phyloP scores from a whole-genome alignment of 2,797 vertebrate species.

The Zalophus californianus region DNA sequence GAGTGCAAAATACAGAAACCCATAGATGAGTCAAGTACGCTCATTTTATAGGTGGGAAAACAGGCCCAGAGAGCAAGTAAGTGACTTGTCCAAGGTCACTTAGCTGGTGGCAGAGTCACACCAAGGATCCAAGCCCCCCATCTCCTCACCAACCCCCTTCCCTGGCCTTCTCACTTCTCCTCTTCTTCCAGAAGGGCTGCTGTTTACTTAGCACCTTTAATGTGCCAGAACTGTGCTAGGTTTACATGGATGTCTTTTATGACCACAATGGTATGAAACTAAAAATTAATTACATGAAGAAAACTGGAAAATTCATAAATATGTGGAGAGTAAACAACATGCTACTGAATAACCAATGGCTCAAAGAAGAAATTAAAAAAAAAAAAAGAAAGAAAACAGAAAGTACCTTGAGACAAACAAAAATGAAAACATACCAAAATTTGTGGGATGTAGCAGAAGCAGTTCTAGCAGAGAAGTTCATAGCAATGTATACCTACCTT shows the following conservation, averaged over 20 bases:
- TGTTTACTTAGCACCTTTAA: background rate
- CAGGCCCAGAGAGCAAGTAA: background rate
- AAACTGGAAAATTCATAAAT: background rate
- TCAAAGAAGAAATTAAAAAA: background rate
- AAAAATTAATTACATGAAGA: background rate
- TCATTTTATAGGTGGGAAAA: background rate
- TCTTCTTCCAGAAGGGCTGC: background rate
- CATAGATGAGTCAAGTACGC: background rate
- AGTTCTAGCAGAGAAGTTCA: background rate
- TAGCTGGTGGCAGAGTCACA: background rate
- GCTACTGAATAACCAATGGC: background rate
- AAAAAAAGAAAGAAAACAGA: background rate
- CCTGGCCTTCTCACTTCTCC: background rate
- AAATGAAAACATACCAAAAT: background rate
- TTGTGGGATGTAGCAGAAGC: background rate
- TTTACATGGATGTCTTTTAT: background rate
- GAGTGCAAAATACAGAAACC: background rate
- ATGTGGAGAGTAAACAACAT: background rate
- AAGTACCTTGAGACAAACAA: background rate
- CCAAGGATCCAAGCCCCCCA: background rate
- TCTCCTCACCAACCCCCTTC: background rate
- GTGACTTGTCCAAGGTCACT: background rate
- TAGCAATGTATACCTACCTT: background rate
- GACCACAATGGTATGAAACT: background rate
- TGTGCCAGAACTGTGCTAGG: background rate